Evolutionary conservation across 2,888 invertebrate genomes (phyloP), one percentile per base, ranked within the genome.

Genomic region (Tipula lateralis): DNA sequence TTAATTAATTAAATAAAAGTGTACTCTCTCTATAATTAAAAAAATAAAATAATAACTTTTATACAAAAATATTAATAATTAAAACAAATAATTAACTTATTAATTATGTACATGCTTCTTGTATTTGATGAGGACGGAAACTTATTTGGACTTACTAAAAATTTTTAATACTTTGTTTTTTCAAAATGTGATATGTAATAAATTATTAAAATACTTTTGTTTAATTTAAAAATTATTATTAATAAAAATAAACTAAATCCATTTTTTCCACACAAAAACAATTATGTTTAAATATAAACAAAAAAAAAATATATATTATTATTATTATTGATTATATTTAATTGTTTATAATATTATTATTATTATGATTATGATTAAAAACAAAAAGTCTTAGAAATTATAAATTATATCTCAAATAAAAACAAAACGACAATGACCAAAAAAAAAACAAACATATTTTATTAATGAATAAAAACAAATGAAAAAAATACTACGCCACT

Each of bases 101-200:
- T 44, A 44, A 44, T 44, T n/a, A 44, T 44, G 44, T 44, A 16
- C n/a, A 44, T 44, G 44, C 44, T 44, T 44, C 44, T n/a, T 44
- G n/a, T n/a, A 44, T 44, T 44, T 44, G 13, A 44, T 44, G 44
- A 44, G 44, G n/a, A 44, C n/a, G 16, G 2, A 66, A 66, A 66
- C n/a, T 66, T 24, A 24, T 24, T 66, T 66, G n/a, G n/a, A 44
- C 66, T 66, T 66, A 24, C 1, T 24, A 24, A 9, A 7, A 66
- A 66, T 66, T 66, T n/a, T 66, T 12, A 13, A 9, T 24, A 24
- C 1, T 66, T 9, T 66, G n/a, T 66, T 24, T 66, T 66, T 66
- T 66, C 12, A 66, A 66, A 66, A 66, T 66, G 66, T 66, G 66
- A 66, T 66, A 66, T 66, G 24, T 66, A 66, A 66, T 66, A 66